Base-by-base conservation (phyloP, 1,140 invertebrate species). In the Ectropis grisescens region DNA sequence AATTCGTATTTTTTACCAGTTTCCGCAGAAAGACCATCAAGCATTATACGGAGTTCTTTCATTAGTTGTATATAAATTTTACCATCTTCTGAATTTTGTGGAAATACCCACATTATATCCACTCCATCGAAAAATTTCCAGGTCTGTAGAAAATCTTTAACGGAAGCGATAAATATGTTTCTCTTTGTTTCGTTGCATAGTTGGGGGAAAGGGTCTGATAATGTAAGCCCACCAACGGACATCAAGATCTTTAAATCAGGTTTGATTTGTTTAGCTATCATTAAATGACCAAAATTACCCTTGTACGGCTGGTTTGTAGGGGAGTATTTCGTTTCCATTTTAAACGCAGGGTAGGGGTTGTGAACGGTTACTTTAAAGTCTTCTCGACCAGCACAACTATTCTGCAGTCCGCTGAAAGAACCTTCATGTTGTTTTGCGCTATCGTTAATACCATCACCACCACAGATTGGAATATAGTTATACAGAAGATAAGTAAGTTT, bases 121-220 rank as follows among this genome's bases (percentile, higher is more conserved):
- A 81, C 72, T 28, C 76, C 76, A 38, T 81, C 76, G 29, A 81
- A 81, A 58, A 81, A 78, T 37, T 81, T 81, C 76, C 76, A 81
- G 2, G 76, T 81, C 25, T 57, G 51, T 3, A 81, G 58, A 52
- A 81, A 81, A 10, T 81, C 76, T 42, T 70, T 78, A 1, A 78
- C 76, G 30, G 76, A 81, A 37, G 47, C 67, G 2, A 81, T 65
- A 33, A 81, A 81, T 11, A 68, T 72, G 16, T 52, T 28, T 40
- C 76, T 58, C 44, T 81, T 81, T 0, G 48, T 39, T 40, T 65
- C 48, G 35, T 78, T 72, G 28, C 62, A 61, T 27, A 81, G 74
- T 47, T 76, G 78, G 47, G 65, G 78, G 69, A 81, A 81, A 0
- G 76, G 76, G 62, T 81, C 76, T 11, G 76, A 72, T n/a, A 81